Base-by-base conservation (phyloP, 2,113 vertebrate species). In the Oreocharis arfaki region DNA sequence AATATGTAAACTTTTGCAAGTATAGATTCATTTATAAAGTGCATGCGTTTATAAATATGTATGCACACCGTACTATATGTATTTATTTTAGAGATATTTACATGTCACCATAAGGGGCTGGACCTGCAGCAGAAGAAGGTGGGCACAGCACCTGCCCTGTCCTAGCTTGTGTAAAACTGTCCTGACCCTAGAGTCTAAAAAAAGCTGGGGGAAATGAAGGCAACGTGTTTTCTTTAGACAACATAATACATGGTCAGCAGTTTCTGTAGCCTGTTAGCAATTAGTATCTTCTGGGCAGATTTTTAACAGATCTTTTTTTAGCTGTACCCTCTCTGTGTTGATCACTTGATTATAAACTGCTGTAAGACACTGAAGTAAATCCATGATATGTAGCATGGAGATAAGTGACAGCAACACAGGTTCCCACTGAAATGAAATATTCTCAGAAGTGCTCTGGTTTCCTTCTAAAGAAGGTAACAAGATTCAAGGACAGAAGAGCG, bases 141-240 rank as follows among this genome's bases (percentile, higher is more conserved):
- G 0, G 6, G 16, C 13, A 7, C 0, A 7, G 17, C 20, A 24
- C 13, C 23, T 41, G 14, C 22, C 17, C 10, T 37, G 7, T 30
- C 20, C 19, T 23, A 3, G 24, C 18, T 27, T 6, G 6, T 14
- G 5, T 55, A 18, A 37, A 22, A 47, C 35, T 76, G 28, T 64
- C 44, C 30, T 44, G 8, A 35, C 13, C 21, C 10, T 22, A 42
- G 53, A 39, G 27, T 32, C 67, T 44, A 13, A 63, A 57, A 59
- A 6, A 53, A 23, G 10, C 9, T 11, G 9, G 9, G 16, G 8
- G 11, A 89, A 50, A 82, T 15, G 12, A 13, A 71, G n/a, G n/a
- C 7, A 35, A 47, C 70, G 35, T 35, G 9, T 56, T 78, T 57
- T 47, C 7, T 77, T 64, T 13, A 28, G 32, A 10, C 26, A 44